Evolutionary conservation across 1,140 invertebrate genomes (phyloP), one percentile per base, ranked within the genome.

Genomic region (Venustaconcha ellipsiformis): DNA sequence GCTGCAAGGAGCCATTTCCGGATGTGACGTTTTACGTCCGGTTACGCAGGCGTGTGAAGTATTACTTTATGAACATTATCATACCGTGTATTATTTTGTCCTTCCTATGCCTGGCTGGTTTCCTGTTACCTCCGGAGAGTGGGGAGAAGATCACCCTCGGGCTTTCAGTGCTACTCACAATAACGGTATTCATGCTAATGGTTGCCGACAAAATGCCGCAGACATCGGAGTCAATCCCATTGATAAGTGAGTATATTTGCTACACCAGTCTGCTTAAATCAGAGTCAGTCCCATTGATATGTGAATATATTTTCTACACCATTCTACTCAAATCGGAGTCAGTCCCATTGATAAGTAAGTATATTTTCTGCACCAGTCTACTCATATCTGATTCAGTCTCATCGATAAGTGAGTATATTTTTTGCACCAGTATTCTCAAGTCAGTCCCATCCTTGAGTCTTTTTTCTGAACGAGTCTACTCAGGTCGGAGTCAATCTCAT

Each of bases 71-170:
- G 89, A 93, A 93, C 83, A 90, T 93, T 23, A 91, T 93, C 60
- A 87, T 92, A 58, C 92, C 92, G 4, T 93, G 92, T 80, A 91
- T 92, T 79, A 92, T 92, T 86, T 89, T 93, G 82, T 92, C 91
- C 0, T 89, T 90, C 18, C 85, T 93, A 17, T 92, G 91, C 30
- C 88, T 93, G 48, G 88, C 92, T 0, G 92, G 92, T 14, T 77
- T 77, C 26, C 91, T 91, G 79, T 84, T 93, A 55, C 92, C 92
- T 8, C 91, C 92, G 0, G 92, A 93, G 74, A 91, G 90, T n/a
- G 92, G 92, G 5, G 92, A 93, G 85, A 93, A 93, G 85, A 91
- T 93, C n/a, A 90, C 92, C 8, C 89, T 93, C 13, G 92, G 92
- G 26, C 83, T 93, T n/a, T 92, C 92, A 14, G 91, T 93, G 3